phyloP scores from a whole-genome alignment of 2,113 vertebrate genomes.

The Hemicordylus capensis region DNA sequence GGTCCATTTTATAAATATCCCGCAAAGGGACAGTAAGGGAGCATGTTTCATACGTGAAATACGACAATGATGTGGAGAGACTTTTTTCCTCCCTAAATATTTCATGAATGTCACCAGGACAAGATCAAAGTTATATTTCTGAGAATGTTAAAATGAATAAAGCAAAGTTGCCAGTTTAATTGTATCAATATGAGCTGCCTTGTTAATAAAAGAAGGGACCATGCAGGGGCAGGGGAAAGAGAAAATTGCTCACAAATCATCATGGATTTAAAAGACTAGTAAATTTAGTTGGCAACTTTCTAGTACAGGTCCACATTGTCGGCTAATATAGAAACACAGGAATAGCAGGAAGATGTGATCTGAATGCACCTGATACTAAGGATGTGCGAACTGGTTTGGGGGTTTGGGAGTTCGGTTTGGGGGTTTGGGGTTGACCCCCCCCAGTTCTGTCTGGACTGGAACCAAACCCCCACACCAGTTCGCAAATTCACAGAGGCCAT shows the following conservation, averaged over 20 bases:
- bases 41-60: constrained; percentile 46
- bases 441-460: no score
- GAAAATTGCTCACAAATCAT: background rate
- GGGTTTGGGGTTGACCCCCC: no score
- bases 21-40: constrained; percentile 37
- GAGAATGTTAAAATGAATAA: constrained; percentile 37
- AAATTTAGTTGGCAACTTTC: background rate
- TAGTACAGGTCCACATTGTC: background rate
- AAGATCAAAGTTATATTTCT: constrained; percentile 40
- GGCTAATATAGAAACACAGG: background rate
- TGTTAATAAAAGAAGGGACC: background rate
- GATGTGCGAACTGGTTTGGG: no score
- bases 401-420: no score
- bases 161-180: background rate
- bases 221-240: background rate
- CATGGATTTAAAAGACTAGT: background rate
- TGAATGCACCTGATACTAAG: no score
- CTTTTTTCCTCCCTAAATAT: constrained; percentile 50
- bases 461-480: no score
- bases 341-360: no score
- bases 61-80: constrained; percentile 16
- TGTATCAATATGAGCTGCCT: background rate
- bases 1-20: constrained; percentile 44
- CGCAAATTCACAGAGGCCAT: no score
- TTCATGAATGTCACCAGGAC: constrained; percentile 58